These are phyloP conservation scores for Corticium candelabrum DNA, from an alignment of 37 sponge, comb jelly and placozoan genomes.

Conservation along the genomic window DNA sequence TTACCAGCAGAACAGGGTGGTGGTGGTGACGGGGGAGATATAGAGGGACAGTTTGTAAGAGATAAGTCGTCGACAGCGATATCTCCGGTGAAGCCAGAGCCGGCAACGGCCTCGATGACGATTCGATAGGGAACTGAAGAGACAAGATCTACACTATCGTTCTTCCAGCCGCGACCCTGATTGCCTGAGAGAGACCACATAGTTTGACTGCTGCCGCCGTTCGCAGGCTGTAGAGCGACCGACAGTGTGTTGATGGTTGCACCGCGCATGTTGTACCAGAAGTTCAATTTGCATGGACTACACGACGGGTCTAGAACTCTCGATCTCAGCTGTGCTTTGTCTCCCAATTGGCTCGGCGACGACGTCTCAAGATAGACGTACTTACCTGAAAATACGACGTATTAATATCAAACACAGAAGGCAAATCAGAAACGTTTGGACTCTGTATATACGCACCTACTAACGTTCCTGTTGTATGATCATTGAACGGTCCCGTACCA, in stretches of 20 bases:
- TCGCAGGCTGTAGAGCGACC: conserved; percentile 7
- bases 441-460: neutral
- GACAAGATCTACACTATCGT: neutral
- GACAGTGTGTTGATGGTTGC: conserved; percentile 8
- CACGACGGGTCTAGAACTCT: too few relatives aligned
- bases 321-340: neutral
- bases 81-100: conserved; percentile 21
- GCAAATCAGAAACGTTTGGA: too few relatives aligned
- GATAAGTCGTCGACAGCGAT: conserved; percentile 32
- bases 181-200: neutral
- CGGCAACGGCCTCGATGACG: conserved; percentile 21
- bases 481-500: conserved; percentile 1
- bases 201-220: neutral
- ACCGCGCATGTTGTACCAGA: conserved; percentile 41
- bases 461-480: neutral
- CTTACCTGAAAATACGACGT: too few relatives aligned
- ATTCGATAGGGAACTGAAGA: neutral
- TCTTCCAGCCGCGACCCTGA: neutral
- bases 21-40: too few relatives aligned
- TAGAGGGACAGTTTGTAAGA: too few relatives aligned
- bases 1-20: too few relatives aligned
- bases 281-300: neutral
- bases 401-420: too few relatives aligned
- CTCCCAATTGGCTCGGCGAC: neutral
- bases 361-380: neutral